Base-by-base conservation (phyloP, 2,888 invertebrate species). In the Eilema sororculum region DNA sequence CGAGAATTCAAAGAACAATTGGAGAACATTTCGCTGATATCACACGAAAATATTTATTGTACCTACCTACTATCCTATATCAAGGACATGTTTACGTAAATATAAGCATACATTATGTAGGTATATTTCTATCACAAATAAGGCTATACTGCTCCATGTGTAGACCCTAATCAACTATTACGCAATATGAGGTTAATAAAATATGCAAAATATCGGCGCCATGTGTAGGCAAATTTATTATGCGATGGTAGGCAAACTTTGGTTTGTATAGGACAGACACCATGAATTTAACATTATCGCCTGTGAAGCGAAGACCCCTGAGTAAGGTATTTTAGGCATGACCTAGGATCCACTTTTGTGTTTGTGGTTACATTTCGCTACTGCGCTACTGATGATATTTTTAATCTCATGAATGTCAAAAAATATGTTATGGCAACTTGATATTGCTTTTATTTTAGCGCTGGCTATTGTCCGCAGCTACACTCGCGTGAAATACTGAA, bases 121-220 rank as follows among this genome's bases (percentile, higher is more conserved):
- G 2, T 28, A 28, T 10, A 30, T 30, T n/a, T 28, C 41, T 30
- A 60, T 30, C 9, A 30, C 10, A 30, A 30, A 22, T 61, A 22
- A 22, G n/a, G 30, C 33, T 10, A 9, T 33, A n/a, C 33, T 22
- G 22, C 33, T 61, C 22, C 33, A 37, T 37, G 61, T 22, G 22
- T n/a, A 12, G 22, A 37, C 61, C 33, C 61, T 61, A 33, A 37
- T 37, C 61, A 61, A 61, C 33, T 58, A 22, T 61, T 24, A 61
- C 22, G 33, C 33, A 61, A 37, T 33, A 22, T 61, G 20, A 46
- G 46, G 20, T 46, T 37, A 61, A 61, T 61, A 61, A 61, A 61
- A 13, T 61, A 61, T 37, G 22, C 33, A 61, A 61, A 61, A 61
- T 46, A 25, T 46, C 6, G 46, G 37, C 41, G 16, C 20, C 46